phyloP scores from a whole-genome alignment of 2,888 invertebrate species.

The Mimumesa dahlbomi region DNA sequence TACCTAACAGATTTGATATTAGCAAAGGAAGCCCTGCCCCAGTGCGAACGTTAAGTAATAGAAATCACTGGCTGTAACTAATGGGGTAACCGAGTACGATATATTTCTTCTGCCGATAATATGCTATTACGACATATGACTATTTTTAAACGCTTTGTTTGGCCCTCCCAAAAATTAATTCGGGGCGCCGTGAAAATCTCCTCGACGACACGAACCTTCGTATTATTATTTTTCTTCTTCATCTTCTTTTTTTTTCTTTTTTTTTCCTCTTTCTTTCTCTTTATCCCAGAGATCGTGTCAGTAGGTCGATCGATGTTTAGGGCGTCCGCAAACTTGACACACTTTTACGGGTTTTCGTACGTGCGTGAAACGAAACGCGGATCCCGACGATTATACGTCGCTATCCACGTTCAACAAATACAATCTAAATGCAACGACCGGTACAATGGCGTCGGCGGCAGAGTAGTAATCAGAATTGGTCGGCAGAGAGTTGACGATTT shows the following conservation, averaged over 20 bases:
- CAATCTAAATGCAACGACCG: background rate
- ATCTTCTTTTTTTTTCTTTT: no score
- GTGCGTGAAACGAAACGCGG: background rate
- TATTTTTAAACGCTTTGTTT: background rate
- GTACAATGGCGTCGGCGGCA: background rate
- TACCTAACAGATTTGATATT: constrained; percentile 42
- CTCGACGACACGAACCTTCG: background rate
- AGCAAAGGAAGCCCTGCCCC: constrained; percentile 47
- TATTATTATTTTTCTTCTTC: background rate
- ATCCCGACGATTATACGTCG: background rate
- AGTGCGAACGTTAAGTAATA: constrained; percentile 49
- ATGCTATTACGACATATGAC: constrained; percentile 6
- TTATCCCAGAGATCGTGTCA: no score
- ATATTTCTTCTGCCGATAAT: constrained; percentile 22
- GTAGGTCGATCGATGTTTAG: constrained; percentile 42
- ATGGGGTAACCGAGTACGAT: constrained; percentile 38
- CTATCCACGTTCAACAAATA: background rate
- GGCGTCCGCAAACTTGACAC: constrained; percentile 43
- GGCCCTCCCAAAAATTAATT: background rate
- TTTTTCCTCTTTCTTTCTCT: no score
- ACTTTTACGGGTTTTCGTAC: constrained; percentile 6
- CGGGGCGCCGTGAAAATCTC: no score
- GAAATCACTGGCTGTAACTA: constrained; percentile 55
- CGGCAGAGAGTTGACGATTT: constrained; percentile 26
- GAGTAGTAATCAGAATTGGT: constrained; percentile 5